Percentiles rank a stretch among this genome's conserved stretches.
Evolutionary conservation across 2,113 vertebrate genomes (phyloP).

Genomic region (Trematomus loennbergii): DNA sequence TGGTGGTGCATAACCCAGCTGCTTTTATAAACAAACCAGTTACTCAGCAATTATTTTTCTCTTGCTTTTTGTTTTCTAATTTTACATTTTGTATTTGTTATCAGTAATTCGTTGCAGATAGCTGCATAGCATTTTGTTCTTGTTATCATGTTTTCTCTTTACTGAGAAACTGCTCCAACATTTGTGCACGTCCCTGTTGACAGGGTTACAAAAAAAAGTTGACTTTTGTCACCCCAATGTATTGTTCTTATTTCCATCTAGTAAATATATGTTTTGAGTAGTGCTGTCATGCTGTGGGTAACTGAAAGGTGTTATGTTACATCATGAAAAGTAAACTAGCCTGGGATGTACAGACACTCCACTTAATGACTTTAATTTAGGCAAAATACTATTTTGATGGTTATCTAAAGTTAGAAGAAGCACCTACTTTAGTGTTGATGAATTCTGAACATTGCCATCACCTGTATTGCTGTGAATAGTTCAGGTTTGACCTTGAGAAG

Average conservation of each 20-base stretch:
- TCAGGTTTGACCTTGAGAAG: background rate
- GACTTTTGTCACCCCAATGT: background rate
- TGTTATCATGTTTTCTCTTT: no score
- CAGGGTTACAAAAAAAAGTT: background rate
- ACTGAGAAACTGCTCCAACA: no score
- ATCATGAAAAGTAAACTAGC: background rate
- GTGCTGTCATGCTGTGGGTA: background rate
- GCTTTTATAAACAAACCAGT: background rate
- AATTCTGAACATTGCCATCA: no score
- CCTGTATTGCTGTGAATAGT: background rate
- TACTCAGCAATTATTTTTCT: background rate
- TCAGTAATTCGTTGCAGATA: background rate
- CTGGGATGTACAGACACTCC: no score
- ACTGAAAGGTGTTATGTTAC: background rate
- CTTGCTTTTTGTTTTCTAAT: background rate
- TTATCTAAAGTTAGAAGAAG: background rate
- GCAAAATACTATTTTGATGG: background rate
- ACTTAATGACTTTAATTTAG: no score
- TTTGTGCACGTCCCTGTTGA: no score
- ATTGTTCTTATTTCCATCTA: background rate
- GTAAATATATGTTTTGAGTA: background rate
- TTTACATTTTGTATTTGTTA: background rate
- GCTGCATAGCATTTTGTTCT: background rate
- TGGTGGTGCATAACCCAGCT: background rate
- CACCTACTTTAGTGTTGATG: background rate